Percentiles rank a stretch among this genome's conserved stretches.
phyloP scores from a whole-genome alignment of 2,113 vertebrate species.

The Podiceps cristatus region DNA sequence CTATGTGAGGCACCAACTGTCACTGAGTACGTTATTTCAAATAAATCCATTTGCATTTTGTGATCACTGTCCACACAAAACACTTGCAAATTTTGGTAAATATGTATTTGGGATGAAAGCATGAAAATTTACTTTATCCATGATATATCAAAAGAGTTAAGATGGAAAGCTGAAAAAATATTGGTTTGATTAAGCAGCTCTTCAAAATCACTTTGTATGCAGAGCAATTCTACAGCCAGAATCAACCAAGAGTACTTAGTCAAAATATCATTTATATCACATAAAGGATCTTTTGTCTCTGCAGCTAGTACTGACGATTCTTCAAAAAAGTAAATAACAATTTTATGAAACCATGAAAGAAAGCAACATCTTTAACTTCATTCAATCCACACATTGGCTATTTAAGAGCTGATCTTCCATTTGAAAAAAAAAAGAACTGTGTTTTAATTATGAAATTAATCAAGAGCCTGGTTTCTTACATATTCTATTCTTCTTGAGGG shows the following conservation, averaged over 20 bases:
- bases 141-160: neutral
- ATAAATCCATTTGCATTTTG: neutral
- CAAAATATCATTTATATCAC: slow-evolving; percentile 48
- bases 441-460: slow-evolving; percentile 41
- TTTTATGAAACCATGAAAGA: slow-evolving; percentile 43
- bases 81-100: neutral
- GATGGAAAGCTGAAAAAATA: slow-evolving; percentile 48
- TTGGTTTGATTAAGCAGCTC: slow-evolving; percentile 58
- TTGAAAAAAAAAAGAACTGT: slow-evolving; percentile 22
- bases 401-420: slow-evolving; percentile 32
- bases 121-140: neutral
- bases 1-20: neutral
- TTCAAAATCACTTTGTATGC: slow-evolving; percentile 61
- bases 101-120: neutral
- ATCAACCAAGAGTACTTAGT: slow-evolving; percentile 56
- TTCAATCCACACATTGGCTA: slow-evolving; percentile 21
- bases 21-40: neutral
- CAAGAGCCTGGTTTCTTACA: neutral
- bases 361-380: slow-evolving; percentile 53
- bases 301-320: slow-evolving; percentile 20
- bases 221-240: slow-evolving; percentile 47
- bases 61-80: neutral
- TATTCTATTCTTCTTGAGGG: neutral
- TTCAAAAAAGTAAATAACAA: slow-evolving; percentile 55
- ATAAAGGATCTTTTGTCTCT: slow-evolving; percentile 59